Evolutionary conservation across 1,140 invertebrate genomes (phyloP).

Genomic region (Palaemon carinicauda): DNA sequence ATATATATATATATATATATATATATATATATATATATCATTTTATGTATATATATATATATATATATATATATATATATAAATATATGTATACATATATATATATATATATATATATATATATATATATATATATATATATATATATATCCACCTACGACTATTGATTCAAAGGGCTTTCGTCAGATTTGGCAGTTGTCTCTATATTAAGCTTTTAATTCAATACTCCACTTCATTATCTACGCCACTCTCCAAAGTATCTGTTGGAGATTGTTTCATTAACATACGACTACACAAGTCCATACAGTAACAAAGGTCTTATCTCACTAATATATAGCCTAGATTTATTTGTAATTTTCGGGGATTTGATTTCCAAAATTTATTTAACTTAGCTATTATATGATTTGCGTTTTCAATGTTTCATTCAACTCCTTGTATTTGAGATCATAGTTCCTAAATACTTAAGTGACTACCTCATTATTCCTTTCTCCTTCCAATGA

Average conservation of each 20-base stretch:
- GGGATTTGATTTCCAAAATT: no score
- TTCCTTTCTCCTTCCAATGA: no score
- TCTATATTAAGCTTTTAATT: not conserved
- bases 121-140: not conserved
- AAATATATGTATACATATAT: slow-evolving; percentile 10
- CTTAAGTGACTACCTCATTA: no score
- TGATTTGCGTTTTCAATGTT: no score
- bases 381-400: no score
- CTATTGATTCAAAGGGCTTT: no score
- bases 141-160: not conserved
- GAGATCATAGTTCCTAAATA: no score
- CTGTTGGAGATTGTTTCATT: not conserved
- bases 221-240: not conserved
- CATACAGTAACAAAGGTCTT: no score
- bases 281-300: no score
- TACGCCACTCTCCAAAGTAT: not conserved
- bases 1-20: slow-evolving; percentile 19
- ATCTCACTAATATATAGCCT: no score
- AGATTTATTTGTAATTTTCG: no score
- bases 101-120: slow-evolving; percentile 19
- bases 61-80: slow-evolving; percentile 19
- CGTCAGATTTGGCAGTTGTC: not conserved
- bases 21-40: slow-evolving; percentile 19
- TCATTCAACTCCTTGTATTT: no score
- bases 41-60: slow-evolving; percentile 15